Evolutionary conservation across 1,140 invertebrate species (phyloP).

Genomic region (Kradibia gibbosae): DNA sequence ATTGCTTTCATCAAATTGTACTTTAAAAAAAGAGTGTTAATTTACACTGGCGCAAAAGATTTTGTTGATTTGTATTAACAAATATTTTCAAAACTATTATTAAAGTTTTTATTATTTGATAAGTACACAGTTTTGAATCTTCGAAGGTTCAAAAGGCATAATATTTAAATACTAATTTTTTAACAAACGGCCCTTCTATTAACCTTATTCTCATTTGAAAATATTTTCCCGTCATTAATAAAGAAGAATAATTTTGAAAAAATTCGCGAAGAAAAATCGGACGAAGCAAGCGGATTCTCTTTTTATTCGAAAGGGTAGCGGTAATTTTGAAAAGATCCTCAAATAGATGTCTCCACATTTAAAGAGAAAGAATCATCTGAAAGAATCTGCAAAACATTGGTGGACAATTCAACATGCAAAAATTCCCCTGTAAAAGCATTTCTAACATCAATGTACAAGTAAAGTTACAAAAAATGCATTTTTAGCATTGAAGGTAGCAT

Average conservation of each 20-base stretch:
- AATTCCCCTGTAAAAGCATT: constrained; percentile 27
- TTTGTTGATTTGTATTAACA: no score
- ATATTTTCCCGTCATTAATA: background rate
- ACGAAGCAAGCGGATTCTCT: constrained; percentile 15
- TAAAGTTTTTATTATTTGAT: no score
- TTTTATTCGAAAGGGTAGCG: background rate
- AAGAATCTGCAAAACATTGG: no score
- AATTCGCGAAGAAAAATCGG: background rate
- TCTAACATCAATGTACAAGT: background rate
- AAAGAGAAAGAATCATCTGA: background rate
- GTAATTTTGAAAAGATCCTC: background rate
- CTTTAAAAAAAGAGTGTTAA: no score
- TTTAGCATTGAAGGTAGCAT: background rate
- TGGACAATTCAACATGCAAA: constrained; percentile 18
- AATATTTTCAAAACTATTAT: no score
- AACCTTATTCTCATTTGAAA: constrained; percentile 8
- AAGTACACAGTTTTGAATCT: background rate
- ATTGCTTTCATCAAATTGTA: no score
- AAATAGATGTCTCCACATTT: background rate
- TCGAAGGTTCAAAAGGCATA: background rate
- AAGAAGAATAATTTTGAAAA: background rate
- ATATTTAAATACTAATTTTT: background rate
- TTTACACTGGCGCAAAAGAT: no score
- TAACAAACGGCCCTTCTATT: constrained; percentile 11
- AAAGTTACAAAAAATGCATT: background rate